A percentile compares a stretch with the other conserved stretches of the same genome.
Conservation (phyloP, 2,797 vertebrate genomes). For the Scomberomorus guttatus region DNA sequence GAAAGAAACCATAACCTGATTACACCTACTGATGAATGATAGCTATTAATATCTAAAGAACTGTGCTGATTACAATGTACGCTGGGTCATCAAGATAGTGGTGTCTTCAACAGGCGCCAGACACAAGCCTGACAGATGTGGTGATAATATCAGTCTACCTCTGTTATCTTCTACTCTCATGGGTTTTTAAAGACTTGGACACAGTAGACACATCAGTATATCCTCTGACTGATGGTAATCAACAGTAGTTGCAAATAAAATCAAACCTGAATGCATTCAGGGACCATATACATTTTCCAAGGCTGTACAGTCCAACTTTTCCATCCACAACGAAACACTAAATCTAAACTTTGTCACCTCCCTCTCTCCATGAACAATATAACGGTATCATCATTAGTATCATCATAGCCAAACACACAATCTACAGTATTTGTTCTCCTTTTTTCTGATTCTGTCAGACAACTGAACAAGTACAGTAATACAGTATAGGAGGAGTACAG, state of each 20-base stretch:
- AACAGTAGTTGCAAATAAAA: not conserved
- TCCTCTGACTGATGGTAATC: not conserved
- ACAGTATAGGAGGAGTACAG: too few species aligned
- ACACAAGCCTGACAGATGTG: slow-evolving; percentile 33
- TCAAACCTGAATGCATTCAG: not conserved
- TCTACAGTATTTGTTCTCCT: too few species aligned
- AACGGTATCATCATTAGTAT: too few species aligned
- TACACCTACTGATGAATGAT: slow-evolving; percentile 5
- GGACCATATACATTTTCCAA: not conserved
- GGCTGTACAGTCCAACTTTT: not conserved
- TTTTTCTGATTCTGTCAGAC: too few species aligned
- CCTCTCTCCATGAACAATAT: too few species aligned
- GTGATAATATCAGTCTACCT: slow-evolving; percentile 16
- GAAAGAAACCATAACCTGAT: slow-evolving; percentile 20
- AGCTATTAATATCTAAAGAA: slow-evolving; percentile 23
- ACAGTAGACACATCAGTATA: not conserved
- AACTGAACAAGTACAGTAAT: too few species aligned
- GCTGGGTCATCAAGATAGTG: slow-evolving; percentile 21
- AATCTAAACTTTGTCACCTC: too few species aligned
- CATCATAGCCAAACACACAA: too few species aligned
- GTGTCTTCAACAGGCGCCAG: slow-evolving; percentile 19
- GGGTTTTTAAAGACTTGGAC: slow-evolving; percentile 50
- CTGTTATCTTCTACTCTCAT: not conserved
- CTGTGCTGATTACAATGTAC: slow-evolving; percentile 23
- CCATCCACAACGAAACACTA: too few species aligned